Percentiles rank a stretch among this genome's conserved stretches.
phyloP scores from a whole-genome alignment of 2,888 invertebrate species.

The Polyommatus icarus region DNA sequence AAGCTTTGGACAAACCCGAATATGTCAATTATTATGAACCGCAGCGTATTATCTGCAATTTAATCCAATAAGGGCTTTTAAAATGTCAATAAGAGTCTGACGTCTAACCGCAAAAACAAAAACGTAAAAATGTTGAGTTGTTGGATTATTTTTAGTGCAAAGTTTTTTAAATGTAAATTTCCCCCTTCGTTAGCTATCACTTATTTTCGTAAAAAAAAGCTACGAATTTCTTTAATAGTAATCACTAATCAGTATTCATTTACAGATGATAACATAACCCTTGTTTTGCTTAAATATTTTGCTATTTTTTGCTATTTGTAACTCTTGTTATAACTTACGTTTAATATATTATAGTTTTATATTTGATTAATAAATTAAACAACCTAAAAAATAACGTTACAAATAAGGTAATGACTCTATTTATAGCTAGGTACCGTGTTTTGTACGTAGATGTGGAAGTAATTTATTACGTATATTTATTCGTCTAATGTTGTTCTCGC shows the following conservation, averaged over 20 bases:
- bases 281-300: too few relatives aligned
- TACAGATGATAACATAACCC: too few relatives aligned
- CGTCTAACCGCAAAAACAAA: constrained; percentile 3
- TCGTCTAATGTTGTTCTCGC: constrained; percentile 2
- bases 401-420: background rate
- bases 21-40: constrained; percentile 2
- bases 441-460: background rate
- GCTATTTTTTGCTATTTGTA: too few relatives aligned
- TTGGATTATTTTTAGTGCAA: background rate
- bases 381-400: background rate
- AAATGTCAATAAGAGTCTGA: background rate
- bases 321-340: background rate
- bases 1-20: background rate
- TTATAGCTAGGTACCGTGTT: background rate
- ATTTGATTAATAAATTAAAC: background rate
- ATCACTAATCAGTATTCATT: too few relatives aligned
- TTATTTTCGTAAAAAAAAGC: too few relatives aligned
- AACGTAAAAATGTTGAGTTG: background rate
- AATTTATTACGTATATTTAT: constrained; percentile 16
- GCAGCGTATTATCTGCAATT: background rate
- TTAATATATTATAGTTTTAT: background rate
- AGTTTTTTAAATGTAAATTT: background rate
- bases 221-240: too few relatives aligned
- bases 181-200: background rate
- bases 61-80: constrained; percentile 3